Conservation (phyloP, 2,113 vertebrate genomes). For the Apteryx owenii region DNA sequence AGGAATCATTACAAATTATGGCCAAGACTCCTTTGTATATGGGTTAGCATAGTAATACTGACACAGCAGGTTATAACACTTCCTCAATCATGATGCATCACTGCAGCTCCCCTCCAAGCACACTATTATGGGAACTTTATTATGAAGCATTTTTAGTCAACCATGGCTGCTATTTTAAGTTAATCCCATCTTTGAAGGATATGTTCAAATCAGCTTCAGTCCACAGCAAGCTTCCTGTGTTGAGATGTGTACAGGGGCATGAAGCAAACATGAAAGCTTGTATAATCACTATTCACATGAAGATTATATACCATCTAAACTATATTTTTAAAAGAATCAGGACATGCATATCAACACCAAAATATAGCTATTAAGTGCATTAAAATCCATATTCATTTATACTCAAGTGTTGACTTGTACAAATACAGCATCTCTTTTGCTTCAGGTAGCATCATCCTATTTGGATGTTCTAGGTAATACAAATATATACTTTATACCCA, state of each 20-base stretch:
- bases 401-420: not conserved
- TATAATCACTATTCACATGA: not conserved
- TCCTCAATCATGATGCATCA: not conserved
- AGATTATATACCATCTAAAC: not conserved
- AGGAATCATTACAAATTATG: not conserved
- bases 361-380: not conserved
- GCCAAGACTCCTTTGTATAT: not conserved
- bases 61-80: not conserved
- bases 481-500: not conserved
- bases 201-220: not conserved
- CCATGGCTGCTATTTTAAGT: not conserved
- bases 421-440: not conserved
- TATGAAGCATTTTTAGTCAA: not conserved
- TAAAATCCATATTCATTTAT: not conserved
- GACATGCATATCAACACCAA: not conserved
- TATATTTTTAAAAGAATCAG: not conserved
- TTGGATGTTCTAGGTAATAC: fast-evolving
- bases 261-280: not conserved
- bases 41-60: not conserved
- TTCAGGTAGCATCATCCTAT: not conserved
- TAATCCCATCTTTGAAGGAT: not conserved
- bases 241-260: not conserved
- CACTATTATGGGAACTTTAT: not conserved
- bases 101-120: not conserved
- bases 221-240: not conserved